Base-by-base conservation (phyloP, 64 coral and sea anemone genomes). In the Pocillopora damicornis region DNA sequence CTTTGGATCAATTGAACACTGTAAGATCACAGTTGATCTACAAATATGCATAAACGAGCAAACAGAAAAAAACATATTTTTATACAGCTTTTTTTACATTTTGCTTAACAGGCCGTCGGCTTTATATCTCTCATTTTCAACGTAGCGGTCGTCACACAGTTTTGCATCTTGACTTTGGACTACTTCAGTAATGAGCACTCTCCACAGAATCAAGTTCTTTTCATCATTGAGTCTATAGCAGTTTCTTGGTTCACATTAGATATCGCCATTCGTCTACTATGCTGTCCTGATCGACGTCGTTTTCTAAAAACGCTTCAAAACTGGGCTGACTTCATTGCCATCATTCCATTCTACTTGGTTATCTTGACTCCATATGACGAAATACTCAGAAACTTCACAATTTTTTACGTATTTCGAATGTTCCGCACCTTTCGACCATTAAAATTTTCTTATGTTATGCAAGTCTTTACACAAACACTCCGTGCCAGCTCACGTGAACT, bases 391-490 rank as follows among this genome's bases (percentile, higher is more conserved):
- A 97, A 97, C 51, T 97, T 97, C 11, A 93, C 81, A 22, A 91
- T 97, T 10, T 83, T 97, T 37, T 97, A 97, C 35, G 92, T 97
- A 11, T 76, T 97, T 59, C 87, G 94, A 18, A 76, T 97, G 77
- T 82, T 84, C 1, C 81, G 94, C 35, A 97, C 94, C n/a, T 97
- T 97, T 73, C 83, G 94, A 74, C 91, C 94, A 4, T 73, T 97
- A 23, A 97, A 93, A 73, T 97, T 97, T 65, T 97, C 94, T 15
- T 97, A 97, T 59, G 94, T 97, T 23, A 97, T 97, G 94, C 94
- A 97, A 77, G 94, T 97, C 2, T 97, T 97, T 36, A 97, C 94
- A 13, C 97, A 99, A 64, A 99, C 97, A 13, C 66, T 99, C 0
- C 90, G 87, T n/a, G 97, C 97, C 9, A 99, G 97, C 72, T 95